A percentile compares a stretch with the other conserved stretches of the same genome.
Conservation (phyloP, 2,888 invertebrate genomes). For the Sericinus montela region DNA sequence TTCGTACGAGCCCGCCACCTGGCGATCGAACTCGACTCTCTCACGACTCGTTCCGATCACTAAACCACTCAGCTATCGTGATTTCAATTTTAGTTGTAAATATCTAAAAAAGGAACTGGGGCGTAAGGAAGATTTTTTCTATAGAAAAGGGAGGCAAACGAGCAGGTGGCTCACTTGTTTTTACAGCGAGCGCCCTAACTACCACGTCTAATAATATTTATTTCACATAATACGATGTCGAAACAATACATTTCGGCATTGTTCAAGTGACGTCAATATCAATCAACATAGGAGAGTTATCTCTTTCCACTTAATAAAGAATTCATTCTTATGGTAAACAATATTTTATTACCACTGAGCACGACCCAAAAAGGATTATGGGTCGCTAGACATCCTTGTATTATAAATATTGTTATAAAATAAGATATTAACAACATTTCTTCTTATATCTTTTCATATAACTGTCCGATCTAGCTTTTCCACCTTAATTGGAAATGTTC, state of each 20-base stretch:
- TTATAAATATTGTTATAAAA: constrained; percentile 34
- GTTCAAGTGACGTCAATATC: constrained; percentile 32
- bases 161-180: too few relatives aligned
- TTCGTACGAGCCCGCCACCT: too few relatives aligned
- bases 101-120: too few relatives aligned
- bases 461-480: background rate
- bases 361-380: constrained; percentile 53
- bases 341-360: constrained; percentile 46
- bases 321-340: constrained; percentile 53
- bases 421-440: constrained; percentile 42
- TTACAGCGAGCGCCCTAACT: too few relatives aligned
- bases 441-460: constrained; percentile 44
- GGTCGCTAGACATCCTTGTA: constrained; percentile 30
- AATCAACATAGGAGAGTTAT: constrained; percentile 7
- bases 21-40: too few relatives aligned
- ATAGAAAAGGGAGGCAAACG: too few relatives aligned
- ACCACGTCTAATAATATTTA: too few relatives aligned
- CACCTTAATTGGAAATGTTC: background rate
- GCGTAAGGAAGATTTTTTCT: too few relatives aligned
- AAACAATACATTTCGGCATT: background rate
- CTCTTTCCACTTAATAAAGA: constrained; percentile 39
- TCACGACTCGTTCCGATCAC: too few relatives aligned
- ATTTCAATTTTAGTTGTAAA: too few relatives aligned
- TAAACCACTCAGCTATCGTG: too few relatives aligned
- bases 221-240: too few relatives aligned